Conservation (phyloP, 35 echinoderm and acorn worm species). For the Ophiothrix spiculata region DNA sequence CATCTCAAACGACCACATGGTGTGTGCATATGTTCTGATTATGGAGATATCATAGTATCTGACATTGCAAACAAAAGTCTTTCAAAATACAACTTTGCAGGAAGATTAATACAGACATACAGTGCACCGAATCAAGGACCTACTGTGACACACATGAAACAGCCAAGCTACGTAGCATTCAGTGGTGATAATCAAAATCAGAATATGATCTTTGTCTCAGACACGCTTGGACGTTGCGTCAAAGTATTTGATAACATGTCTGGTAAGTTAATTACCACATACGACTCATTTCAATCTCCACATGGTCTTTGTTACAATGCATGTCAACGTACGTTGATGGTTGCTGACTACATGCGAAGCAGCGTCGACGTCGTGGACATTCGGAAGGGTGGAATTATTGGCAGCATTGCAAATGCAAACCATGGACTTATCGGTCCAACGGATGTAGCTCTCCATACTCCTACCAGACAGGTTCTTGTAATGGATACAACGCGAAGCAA, state of each 20-base stretch:
- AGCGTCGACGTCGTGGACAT: neutral
- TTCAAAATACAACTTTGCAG: neutral
- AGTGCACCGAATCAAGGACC: neutral
- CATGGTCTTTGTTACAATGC: neutral
- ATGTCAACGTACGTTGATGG: neutral
- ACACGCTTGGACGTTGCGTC: neutral
- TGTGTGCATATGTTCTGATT: neutral
- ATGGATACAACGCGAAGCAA: neutral
- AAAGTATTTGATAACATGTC: neutral
- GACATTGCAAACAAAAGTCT: neutral
- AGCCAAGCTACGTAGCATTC: neutral
- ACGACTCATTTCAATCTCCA: neutral
- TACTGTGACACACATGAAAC: neutral
- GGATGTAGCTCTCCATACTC: neutral
- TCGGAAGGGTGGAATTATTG: neutral
- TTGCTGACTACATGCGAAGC: neutral
- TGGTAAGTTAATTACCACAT: neutral
- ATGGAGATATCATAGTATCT: neutral
- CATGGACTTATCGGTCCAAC: neutral
- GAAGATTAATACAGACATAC: neutral
- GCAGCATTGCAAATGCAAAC: neutral
- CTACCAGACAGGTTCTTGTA: neutral
- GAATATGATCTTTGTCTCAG: neutral
- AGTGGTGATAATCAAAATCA: neutral
- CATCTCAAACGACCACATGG: neutral